A percentile compares a stretch with the other conserved stretches of the same genome.
These are phyloP conservation scores for Operophtera brumata DNA, from an alignment of 2,888 invertebrate genomes.

Conservation along the genomic window DNA sequence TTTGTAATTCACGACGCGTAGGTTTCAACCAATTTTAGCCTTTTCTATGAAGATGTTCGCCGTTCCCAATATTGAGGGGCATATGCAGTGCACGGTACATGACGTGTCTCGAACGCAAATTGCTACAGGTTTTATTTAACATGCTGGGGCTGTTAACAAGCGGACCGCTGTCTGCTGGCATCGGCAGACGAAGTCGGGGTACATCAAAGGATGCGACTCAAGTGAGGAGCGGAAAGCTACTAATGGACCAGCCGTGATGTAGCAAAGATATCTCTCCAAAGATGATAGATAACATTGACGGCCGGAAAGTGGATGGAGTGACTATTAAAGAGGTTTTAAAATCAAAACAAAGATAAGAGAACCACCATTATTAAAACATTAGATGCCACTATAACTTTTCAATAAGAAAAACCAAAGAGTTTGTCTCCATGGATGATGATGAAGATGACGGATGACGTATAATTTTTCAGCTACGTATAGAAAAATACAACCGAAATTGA, in stretches of 20 bases:
- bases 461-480: too few relatives aligned
- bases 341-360: not conserved
- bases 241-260: slow-evolving; percentile 18
- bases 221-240: slow-evolving; percentile 47
- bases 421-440: too few relatives aligned
- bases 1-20: slow-evolving; percentile 45
- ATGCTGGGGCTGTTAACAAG: slow-evolving; percentile 50
- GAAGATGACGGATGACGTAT: too few relatives aligned
- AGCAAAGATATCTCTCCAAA: slow-evolving; percentile 9
- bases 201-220: slow-evolving; percentile 52
- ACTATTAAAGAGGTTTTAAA: not conserved
- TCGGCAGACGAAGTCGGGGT: slow-evolving; percentile 38
- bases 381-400: not conserved
- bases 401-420: not conserved
- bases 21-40: slow-evolving; percentile 48
- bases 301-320: slow-evolving; percentile 7
- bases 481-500: too few relatives aligned
- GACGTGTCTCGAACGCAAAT: slow-evolving; percentile 68
- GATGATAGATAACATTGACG: slow-evolving; percentile 16
- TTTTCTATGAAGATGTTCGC: slow-evolving; percentile 59
- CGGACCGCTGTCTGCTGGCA: slow-evolving; percentile 55
- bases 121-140: slow-evolving; percentile 58
- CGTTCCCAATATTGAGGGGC: slow-evolving; percentile 49
- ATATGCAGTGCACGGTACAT: slow-evolving; percentile 52
- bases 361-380: not conserved